Conservation (phyloP, 2,113 vertebrate genomes). For the Scomber colias region DNA sequence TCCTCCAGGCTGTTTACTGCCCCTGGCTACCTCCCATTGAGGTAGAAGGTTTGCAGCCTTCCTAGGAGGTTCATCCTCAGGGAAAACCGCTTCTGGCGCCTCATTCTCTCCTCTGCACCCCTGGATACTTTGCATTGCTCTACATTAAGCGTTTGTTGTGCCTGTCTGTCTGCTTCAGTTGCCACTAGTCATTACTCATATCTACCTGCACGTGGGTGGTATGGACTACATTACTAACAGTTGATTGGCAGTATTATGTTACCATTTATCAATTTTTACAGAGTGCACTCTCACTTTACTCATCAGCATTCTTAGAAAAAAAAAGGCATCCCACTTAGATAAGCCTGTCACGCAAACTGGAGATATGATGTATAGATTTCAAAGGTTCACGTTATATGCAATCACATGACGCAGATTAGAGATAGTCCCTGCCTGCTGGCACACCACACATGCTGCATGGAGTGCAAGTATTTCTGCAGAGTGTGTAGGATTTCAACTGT, state of each 20-base stretch:
- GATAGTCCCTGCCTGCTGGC: background rate
- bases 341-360: background rate
- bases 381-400: background rate
- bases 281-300: background rate
- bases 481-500: background rate
- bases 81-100: background rate
- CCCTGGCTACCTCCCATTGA: background rate
- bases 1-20: constrained; percentile 15
- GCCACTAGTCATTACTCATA: constrained; percentile 28
- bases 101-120: background rate
- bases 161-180: constrained; percentile 25
- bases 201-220: constrained; percentile 4
- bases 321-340: background rate
- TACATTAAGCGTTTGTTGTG: background rate
- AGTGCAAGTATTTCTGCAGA: constrained; percentile 1
- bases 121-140: background rate
- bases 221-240: constrained; percentile 18
- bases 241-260: constrained; percentile 25
- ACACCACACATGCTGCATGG: background rate
- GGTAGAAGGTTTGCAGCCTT: background rate
- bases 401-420: background rate
- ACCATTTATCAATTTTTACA: constrained; percentile 11
- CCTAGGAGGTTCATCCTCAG: background rate
- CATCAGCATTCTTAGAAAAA: background rate
- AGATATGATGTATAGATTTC: background rate